Base-by-base conservation (phyloP, 2,888 invertebrate genomes). In the Stenodera caucasica region DNA sequence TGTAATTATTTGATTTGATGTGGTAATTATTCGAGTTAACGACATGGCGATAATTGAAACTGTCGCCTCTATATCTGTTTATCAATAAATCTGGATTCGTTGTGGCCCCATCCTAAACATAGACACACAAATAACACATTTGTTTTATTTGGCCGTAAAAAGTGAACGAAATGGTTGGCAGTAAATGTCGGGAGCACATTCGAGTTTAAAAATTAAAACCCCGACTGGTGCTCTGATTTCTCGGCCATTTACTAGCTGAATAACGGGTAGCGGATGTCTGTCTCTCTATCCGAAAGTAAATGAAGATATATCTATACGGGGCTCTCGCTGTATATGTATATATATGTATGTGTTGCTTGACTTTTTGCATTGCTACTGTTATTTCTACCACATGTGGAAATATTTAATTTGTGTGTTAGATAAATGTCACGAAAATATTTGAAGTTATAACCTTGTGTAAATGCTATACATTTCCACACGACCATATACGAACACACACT, bases 141-240 rank as follows among this genome's bases (percentile, higher is more conserved):
- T 72, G 73, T 76, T 77, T 74, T 72, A 71, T 73, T 75, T 69
- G 72, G 68, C 68, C 70, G 72, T 76, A 76, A 76, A 77, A 76
- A 76, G 68, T 69, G 73, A 74, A 72, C 73, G 73, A 66, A 73
- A 69, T 74, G 73, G 72, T 72, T 71, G 75, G 76, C 73, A 73
- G 79, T 78, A 78, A 79, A 78, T 75, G 78, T 78, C 79, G 76
- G 75, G 70, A 76, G 72, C 79, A 79, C 77, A 75, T 77, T 76
- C 76, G 70, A 75, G 77, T 78, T 45, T 78, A 78, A 79, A 79
- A 78, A 78, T 79, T 79, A 79, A 79, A 79, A 77, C 77, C 77
- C 74, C 69, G 70, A 67, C 75, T 70, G 72, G 74, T 72, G 73
- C 75, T 76, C 75, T 78, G 78, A 78, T 78, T 78, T 77, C 78